Conservation (phyloP, 2,888 invertebrate species). For the Cheilosia grossa region DNA sequence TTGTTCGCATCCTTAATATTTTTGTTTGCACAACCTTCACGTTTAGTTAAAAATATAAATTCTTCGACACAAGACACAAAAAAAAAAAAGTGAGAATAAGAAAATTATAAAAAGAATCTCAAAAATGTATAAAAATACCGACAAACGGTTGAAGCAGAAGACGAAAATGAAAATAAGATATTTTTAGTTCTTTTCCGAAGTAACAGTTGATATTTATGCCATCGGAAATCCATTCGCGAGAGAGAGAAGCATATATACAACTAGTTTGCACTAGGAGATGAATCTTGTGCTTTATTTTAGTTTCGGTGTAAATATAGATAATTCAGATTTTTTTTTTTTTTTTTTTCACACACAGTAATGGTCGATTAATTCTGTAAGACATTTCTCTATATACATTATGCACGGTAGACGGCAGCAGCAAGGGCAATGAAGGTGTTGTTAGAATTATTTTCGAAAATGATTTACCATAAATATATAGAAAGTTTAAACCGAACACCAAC, state of each 20-base stretch:
- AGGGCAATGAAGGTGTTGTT: conserved; percentile 48
- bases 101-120: conserved; percentile 67
- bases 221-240: conserved; percentile 48
- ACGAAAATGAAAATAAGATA: conserved; percentile 60
- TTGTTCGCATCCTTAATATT: conserved; percentile 13
- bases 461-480: conserved; percentile 18
- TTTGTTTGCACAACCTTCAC: conserved; percentile 66
- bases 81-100: conserved; percentile 28
- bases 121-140: conserved; percentile 70
- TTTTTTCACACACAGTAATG: conserved; percentile 65
- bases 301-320: conserved; percentile 58
- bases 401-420: conserved; percentile 6
- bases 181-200: conserved; percentile 54
- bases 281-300: conserved; percentile 56
- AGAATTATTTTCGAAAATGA: conserved; percentile 31
- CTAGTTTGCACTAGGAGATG: conserved; percentile 7
- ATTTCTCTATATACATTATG: conserved; percentile 27
- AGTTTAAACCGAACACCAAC: background rate
- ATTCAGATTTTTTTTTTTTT: conserved; percentile 66
- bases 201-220: conserved; percentile 67
- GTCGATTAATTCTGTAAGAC: conserved; percentile 57
- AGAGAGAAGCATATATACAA: background rate
- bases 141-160: conserved; percentile 57
- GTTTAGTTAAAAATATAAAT: conserved; percentile 50
- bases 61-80: conserved; percentile 30